Base-by-base conservation (phyloP, 2,113 vertebrate species). In the Seriola quinqueradiata region DNA sequence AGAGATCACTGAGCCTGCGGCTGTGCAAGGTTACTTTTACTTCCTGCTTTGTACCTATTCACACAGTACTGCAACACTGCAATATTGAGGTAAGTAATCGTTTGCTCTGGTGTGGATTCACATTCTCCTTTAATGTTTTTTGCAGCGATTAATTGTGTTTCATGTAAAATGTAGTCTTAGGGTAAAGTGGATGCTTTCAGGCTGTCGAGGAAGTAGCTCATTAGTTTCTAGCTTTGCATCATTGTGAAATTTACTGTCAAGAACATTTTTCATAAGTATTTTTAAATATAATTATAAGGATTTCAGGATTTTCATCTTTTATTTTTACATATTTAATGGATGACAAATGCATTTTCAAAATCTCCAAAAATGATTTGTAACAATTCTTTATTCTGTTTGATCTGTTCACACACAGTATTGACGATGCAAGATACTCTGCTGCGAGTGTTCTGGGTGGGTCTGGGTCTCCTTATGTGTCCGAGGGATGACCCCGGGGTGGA, bases 401-500 rank as follows among this genome's bases (percentile, higher is more conserved):
- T 57, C 11, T 11, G 36, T 85, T 87, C 34, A 67, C 75, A 87
- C 69, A 86, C 19, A 40, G 32, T n/a, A 48, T 7, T 66, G 46
- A 92, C 19, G 61, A 94, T 95, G 95, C 93, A 94, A 75, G 92
- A 91, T 21, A 84, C 70, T 14, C 13, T 95, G 34, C 76, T 95
- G 46, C 81, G 83, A 21, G 84, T 93, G 60, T 70, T 92, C 44
- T 58, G 93, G 50, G 48, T 96, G 38, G 75, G 89, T 59, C 34
- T 92, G 55, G 86, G 93, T 61, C 81, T 95, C 36, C 54, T 94
- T 0, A 65, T 77, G 25, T 78, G 67, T 74, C 91, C 89, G 0
- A 91, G 77, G 13, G 92, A 95, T 36, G 69, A 91, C 23, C 79
- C 83, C 0, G 17, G 69, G 21, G 1, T 90, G 44, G 57, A 88